Conservation (phyloP, 1,140 invertebrate species). For the Subanguina moxae region DNA sequence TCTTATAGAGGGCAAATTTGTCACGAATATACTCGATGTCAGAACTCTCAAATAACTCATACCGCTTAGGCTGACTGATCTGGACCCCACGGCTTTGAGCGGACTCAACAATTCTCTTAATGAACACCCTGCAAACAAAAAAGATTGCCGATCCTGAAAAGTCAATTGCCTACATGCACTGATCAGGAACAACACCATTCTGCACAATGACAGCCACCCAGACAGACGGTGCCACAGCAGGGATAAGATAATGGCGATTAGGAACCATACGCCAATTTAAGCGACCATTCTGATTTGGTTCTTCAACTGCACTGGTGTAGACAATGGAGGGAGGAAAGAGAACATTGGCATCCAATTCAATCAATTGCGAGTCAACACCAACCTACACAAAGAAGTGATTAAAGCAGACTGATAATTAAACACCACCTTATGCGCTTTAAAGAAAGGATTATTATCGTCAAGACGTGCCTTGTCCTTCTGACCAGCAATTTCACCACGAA, state of each 20-base stretch:
- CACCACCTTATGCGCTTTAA: conserved; percentile 20
- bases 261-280: conserved; percentile 3
- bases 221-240: neutral
- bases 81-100: conserved; percentile 9
- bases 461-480: conserved; percentile 20
- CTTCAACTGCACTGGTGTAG: neutral
- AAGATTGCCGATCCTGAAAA: neutral
- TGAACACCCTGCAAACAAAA: conserved; percentile 8
- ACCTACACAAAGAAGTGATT: conserved; percentile 1
- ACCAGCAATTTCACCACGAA: neutral
- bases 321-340: conserved; percentile 19
- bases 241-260: neutral
- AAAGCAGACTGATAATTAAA: neutral
- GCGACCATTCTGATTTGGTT: neutral
- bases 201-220: conserved; percentile 10
- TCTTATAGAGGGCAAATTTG: neutral
- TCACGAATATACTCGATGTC: conserved; percentile 2
- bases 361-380: neutral
- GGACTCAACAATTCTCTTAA: conserved; percentile 1
- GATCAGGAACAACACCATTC: neutral
- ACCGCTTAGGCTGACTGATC: conserved; percentile 1
- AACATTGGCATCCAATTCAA: neutral
- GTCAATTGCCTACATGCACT: conserved; percentile 17
- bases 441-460: conserved; percentile 15
- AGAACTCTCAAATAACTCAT: neutral